phyloP scores from a whole-genome alignment of 1,140 invertebrate genomes.

The Pseudoatta argentina region DNA sequence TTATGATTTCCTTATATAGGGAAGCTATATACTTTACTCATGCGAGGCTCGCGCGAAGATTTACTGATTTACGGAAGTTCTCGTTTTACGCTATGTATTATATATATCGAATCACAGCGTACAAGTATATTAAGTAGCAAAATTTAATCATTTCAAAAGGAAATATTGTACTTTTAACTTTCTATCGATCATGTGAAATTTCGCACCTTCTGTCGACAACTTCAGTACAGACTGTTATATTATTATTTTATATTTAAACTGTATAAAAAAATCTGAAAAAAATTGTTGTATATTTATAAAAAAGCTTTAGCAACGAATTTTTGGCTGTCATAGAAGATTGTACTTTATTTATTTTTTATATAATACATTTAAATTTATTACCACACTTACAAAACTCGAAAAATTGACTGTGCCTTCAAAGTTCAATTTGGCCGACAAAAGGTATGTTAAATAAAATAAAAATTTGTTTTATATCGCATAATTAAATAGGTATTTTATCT shows the following conservation, averaged over 20 bases:
- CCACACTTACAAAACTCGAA: no score
- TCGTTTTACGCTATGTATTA: neutral
- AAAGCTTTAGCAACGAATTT: no score
- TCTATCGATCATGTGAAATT: no score
- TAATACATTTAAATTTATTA: no score
- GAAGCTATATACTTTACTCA: neutral
- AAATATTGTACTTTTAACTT: neutral
- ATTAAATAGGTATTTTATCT: neutral
- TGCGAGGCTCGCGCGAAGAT: neutral
- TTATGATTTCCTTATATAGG: slow-evolving; percentile 7
- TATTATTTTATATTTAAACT: no score
- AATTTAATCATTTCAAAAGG: neutral
- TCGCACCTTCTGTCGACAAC: no score
- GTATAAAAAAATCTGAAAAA: no score
- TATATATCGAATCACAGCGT: neutral
- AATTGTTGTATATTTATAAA: no score
- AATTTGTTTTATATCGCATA: neutral
- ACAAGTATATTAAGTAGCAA: neutral
- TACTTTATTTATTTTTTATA: no score
- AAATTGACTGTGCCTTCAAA: no score
- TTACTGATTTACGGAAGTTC: slow-evolving; percentile 13
- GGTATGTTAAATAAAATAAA: neutral
- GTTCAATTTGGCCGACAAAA: neutral
- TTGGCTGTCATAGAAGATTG: no score
- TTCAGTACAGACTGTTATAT: no score